Evolutionary conservation across 2,888 invertebrate species (phyloP).

Genomic region (Aphidius colemani): DNA sequence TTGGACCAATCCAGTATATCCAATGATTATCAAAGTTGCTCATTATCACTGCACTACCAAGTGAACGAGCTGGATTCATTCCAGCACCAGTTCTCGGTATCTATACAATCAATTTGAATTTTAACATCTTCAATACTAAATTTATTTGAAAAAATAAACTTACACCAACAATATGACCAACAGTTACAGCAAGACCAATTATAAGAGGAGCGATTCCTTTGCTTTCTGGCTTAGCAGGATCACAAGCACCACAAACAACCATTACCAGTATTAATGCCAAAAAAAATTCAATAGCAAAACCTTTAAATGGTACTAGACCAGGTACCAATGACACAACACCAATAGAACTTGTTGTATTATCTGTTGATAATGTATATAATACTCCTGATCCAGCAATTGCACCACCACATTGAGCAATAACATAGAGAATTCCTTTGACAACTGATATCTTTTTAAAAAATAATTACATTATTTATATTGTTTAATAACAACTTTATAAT

Average conservation of each 20-base stretch:
- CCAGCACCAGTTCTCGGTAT: slow-evolving; percentile 77
- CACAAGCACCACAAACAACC: slow-evolving; percentile 88
- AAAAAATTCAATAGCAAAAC: slow-evolving; percentile 88
- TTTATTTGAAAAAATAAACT: slow-evolving; percentile 54
- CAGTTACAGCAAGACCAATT: slow-evolving; percentile 84
- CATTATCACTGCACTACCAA: slow-evolving; percentile 84
- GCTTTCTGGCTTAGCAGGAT: slow-evolving; percentile 77
- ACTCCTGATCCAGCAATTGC: slow-evolving; percentile 80
- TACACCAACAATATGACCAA: slow-evolving; percentile 84
- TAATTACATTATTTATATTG: slow-evolving; percentile 4
- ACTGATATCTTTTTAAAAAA: slow-evolving; percentile 63
- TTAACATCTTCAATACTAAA: neutral
- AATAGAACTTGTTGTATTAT: slow-evolving; percentile 64
- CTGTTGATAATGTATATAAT: slow-evolving; percentile 75
- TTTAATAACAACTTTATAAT: neutral
- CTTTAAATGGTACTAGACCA: slow-evolving; percentile 74
- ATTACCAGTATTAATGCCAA: slow-evolving; percentile 86
- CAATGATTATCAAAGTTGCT: slow-evolving; percentile 80
- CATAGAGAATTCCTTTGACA: slow-evolving; percentile 76
- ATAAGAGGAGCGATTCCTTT: slow-evolving; percentile 83
- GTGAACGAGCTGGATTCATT: slow-evolving; percentile 90
- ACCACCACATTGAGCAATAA: slow-evolving; percentile 82
- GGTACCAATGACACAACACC: slow-evolving; percentile 72
- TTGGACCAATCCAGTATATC: slow-evolving; percentile 92
- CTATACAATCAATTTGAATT: slow-evolving; percentile 48